Evolutionary conservation across 2,797 vertebrate species (phyloP).

Genomic region (Clarias platycephalus): DNA sequence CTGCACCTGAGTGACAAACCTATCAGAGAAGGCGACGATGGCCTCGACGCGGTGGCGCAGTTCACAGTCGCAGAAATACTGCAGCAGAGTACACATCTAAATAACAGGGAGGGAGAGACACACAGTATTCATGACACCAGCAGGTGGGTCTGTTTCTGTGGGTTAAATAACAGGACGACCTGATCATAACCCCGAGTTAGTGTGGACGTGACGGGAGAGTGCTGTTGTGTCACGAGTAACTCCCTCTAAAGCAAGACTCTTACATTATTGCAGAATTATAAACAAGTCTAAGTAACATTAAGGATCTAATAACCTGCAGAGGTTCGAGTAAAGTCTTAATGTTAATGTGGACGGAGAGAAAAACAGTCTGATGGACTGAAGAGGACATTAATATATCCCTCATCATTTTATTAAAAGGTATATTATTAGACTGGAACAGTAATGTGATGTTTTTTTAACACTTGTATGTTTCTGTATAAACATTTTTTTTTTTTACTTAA

Average conservation of each 20-base stretch:
- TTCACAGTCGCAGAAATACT: constrained; percentile 96
- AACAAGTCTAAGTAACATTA: background rate
- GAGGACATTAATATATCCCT: background rate
- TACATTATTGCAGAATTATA: background rate
- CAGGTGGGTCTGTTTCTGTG: background rate
- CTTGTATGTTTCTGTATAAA: no score
- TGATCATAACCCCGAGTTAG: background rate
- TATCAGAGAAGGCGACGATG: constrained; percentile 87
- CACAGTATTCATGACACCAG: background rate
- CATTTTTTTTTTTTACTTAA: no score
- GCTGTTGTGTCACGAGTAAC: background rate
- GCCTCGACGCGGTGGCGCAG: constrained; percentile 92
- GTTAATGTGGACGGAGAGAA: background rate
- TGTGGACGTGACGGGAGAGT: background rate
- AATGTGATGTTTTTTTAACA: background rate
- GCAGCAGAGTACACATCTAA: constrained; percentile 92
- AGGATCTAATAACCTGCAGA: background rate
- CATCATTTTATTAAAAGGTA: background rate
- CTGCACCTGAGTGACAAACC: constrained; percentile 85
- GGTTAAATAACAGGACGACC: background rate
- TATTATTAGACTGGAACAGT: background rate
- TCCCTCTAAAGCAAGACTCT: no score
- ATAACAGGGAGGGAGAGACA: constrained; percentile 21
- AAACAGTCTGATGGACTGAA: background rate
- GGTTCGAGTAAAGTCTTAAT: background rate